Evolutionary conservation across 2,888 invertebrate species (phyloP).

Genomic region (Acleris emargana): DNA sequence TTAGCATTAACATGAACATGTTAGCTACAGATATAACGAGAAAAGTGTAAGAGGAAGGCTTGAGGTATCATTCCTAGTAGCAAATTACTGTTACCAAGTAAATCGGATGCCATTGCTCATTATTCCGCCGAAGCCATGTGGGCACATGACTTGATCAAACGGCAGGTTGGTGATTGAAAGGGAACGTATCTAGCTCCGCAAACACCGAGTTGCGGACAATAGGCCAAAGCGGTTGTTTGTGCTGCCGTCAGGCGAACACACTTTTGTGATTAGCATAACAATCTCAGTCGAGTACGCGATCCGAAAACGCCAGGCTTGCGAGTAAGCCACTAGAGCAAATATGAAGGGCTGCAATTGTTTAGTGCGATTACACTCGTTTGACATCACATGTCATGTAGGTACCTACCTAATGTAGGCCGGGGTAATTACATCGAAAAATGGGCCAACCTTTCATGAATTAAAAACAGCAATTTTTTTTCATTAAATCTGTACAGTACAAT

Average conservation of each 20-base stretch:
- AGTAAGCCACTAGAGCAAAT: conserved; percentile 10
- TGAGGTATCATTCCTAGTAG: too few relatives aligned
- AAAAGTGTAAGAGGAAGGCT: too few relatives aligned
- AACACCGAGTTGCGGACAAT: conserved; percentile 70
- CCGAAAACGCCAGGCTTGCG: conserved; percentile 18
- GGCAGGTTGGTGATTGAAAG: conserved; percentile 66
- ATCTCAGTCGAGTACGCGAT: conserved; percentile 43
- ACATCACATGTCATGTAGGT: too few relatives aligned
- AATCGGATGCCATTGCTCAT: conserved; percentile 46
- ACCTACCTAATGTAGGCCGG: too few relatives aligned
- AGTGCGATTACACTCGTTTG: not conserved
- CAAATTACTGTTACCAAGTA: not conserved
- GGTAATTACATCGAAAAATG: too few relatives aligned
- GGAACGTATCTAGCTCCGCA: conserved; percentile 58
- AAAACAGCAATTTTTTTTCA: too few relatives aligned
- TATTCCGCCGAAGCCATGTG: conserved; percentile 42
- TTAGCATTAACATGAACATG: not conserved
- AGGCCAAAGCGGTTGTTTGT: conserved; percentile 65
- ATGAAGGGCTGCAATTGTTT: not conserved
- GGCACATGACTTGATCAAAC: conserved; percentile 55
- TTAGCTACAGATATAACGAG: not conserved
- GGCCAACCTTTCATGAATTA: too few relatives aligned
- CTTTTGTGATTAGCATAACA: conserved; percentile 66
- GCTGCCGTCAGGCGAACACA: conserved; percentile 54
- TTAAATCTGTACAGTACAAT: too few relatives aligned